Base-by-base conservation (phyloP, 1,140 invertebrate genomes). In the Glossosoma conforme region DNA sequence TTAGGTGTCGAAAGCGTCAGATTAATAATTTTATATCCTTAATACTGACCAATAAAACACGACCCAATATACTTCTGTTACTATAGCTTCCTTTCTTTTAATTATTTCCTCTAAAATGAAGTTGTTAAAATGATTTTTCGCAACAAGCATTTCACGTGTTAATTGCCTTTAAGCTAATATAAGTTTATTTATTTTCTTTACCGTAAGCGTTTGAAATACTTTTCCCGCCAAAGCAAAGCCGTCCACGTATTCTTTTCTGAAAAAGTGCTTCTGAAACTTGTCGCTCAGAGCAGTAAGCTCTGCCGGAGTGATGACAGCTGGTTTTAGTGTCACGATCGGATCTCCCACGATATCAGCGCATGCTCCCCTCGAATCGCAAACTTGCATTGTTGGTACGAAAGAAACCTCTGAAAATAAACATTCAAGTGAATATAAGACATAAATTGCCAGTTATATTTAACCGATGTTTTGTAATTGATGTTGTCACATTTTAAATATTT, bases 291-390 rank as follows among this genome's bases (percentile, higher is more conserved):
- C 10, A 21, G 40, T 17, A 13, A 53, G 20, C 14, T 57, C 46
- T 9, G 30, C 11, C 2, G 21, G 8, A 40, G 38, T 41, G 24
- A 50, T n/a, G 24, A 14, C 20, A 18, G 8, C 19, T 8, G 44
- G 42, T 22, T 53, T 44, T 28, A 20, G 1, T 6, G 24, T 22
- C 8, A 20, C 28, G 6, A 57, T 19, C 0, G 55, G 50, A 20
- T 45, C 45, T 10, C 51, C 50, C 4, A 50, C 44, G 15, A 45
- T 49, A 3, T 9, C 18, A 14, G 32, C 32, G 37, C 55, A 57
- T 6, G 40, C 55, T 3, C 30, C 41, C 41, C 55, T 44, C 2
- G 55, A 52, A 46, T 57, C 50, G 28, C 55, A 57, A 3, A 50
- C 55, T 20, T 20, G 49, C 18, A 57, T 24, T 13, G 32, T 35